Evolutionary conservation across 2,888 invertebrate species (phyloP), one percentile per base, ranked within the genome.

Genomic region (Hartigia nigra): DNA sequence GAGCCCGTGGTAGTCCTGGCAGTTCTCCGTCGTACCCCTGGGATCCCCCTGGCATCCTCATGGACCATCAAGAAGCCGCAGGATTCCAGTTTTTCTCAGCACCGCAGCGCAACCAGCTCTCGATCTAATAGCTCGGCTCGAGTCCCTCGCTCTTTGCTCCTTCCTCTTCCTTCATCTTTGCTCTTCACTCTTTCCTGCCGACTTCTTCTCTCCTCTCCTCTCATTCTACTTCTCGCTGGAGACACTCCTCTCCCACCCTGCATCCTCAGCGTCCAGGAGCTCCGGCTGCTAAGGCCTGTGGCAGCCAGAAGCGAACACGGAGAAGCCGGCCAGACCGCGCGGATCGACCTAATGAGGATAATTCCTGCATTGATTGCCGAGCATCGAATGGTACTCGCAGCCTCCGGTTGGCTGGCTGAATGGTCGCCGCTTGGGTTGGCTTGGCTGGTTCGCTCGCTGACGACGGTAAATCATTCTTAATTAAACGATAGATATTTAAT

Each of bases 401-500:
- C 82, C 82, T 79, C 82, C 80, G 84, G 78, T 80, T 76, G 81
- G 80, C 85, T 81, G 82, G 81, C 78, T 75, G 82, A 74, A 32
- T 23, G 74, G 31, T 81, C 82, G 81, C 78, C 82, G 81, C 78
- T 74, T 14, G 39, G 70, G 77, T 76, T 77, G 79, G 81, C 81
- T 79, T 82, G 77, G 81, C 79, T 80, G 79, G 80, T 69, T 39
- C 70, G 70, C 81, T 74, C 80, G 80, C 80, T 82, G 81, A 81
- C 85, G 82, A 84, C 88, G 87, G 88, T 91, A 91, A 91, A 90
- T 90, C 90, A 90, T 90, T 90, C 89, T 88, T 91, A 91, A 91
- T 91, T 91, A 90, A 91, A 90, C 89, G 91, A 90, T 90, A 88
- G 90, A 90, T 90, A 88, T 90, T 90, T 90, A 90, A 91, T 91